Evolutionary conservation across 2,113 vertebrate genomes (phyloP).

Genomic region (Calyptomena viridis): DNA sequence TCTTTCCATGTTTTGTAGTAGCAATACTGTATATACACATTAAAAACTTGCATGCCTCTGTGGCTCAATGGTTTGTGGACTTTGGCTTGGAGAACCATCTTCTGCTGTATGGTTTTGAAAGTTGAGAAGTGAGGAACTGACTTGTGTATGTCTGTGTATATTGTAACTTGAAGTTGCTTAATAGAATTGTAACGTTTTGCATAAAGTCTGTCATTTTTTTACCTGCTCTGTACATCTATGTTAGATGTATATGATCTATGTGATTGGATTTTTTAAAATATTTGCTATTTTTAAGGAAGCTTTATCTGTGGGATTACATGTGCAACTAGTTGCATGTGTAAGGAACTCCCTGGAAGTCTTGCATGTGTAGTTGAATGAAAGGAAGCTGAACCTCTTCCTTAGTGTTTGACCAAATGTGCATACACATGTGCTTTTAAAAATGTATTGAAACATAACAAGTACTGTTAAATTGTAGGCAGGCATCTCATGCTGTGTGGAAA

Average conservation of each 20-base stretch:
- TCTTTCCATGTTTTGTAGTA: neutral
- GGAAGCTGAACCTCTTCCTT: neutral
- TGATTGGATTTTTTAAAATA: neutral
- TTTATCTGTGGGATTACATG: neutral
- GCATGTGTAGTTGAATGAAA: neutral
- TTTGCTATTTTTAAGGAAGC: neutral
- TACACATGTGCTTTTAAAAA: neutral
- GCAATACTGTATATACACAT: neutral
- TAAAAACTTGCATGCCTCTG: neutral
- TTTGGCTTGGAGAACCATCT: neutral
- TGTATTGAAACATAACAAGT: neutral
- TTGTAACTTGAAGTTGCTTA: neutral
- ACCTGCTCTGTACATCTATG: neutral
- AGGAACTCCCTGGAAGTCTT: neutral
- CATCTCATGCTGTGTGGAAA: neutral
- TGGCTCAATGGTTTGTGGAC: neutral
- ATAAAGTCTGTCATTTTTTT: neutral
- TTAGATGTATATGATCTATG: neutral
- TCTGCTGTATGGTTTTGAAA: neutral
- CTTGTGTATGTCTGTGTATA: neutral
- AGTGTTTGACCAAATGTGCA: neutral
- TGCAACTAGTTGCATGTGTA: neutral
- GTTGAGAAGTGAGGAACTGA: neutral
- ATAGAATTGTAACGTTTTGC: neutral
- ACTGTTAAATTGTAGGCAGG: neutral